A percentile compares a stretch with the other conserved stretches of the same genome.
These are phyloP conservation scores for Turdus rufiventris DNA, from an alignment of 2,113 vertebrate genomes.

Conservation along the genomic window DNA sequence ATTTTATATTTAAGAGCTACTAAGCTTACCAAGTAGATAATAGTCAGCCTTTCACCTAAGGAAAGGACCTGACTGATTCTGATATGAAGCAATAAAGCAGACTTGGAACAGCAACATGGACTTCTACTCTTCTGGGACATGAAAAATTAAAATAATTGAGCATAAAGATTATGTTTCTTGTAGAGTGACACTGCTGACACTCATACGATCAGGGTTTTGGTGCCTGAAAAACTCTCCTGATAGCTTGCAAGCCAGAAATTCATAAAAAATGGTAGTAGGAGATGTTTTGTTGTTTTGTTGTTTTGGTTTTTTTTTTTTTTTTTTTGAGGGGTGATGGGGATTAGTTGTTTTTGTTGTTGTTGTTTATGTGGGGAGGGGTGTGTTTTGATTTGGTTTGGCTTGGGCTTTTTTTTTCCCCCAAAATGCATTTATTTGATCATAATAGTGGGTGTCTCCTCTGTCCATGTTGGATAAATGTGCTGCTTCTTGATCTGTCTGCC, in stretches of 20 bases:
- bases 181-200: neutral
- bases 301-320: too few relatives aligned
- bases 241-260: neutral
- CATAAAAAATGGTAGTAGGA: neutral
- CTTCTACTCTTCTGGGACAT: neutral
- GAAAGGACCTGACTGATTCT: neutral
- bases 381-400: neutral
- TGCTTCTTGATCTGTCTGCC: neutral
- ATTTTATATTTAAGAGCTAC: neutral
- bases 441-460: neutral
- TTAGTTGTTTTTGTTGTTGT: neutral
- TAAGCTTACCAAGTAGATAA: neutral
- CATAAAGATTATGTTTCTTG: neutral
- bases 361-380: accelerated
- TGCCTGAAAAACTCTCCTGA: neutral
- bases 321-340: accelerated
- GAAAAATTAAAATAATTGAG: neutral
- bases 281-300: neutral
- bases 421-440: neutral
- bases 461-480: neutral
- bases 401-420: accelerated
- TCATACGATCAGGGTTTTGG: accelerated
- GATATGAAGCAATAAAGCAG: neutral
- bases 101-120: neutral
- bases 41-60: neutral